Evolutionary conservation across 2,113 vertebrate species (phyloP).

Genomic region (Casuarius casuarius): DNA sequence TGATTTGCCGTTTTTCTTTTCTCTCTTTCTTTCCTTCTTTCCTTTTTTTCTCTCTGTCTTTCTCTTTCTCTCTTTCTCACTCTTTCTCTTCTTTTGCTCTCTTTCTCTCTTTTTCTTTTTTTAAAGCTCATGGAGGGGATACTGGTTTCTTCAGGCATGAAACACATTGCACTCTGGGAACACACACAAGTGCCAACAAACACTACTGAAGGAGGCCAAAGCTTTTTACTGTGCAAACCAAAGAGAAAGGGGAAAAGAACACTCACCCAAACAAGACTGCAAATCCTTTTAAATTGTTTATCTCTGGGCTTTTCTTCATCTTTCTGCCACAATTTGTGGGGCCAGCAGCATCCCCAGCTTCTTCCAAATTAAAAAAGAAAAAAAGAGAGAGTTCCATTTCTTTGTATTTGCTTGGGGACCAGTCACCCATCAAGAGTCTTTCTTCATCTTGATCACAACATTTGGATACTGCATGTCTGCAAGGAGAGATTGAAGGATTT

Average conservation of each 20-base stretch:
- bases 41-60: background rate
- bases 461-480: background rate
- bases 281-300: background rate
- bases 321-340: background rate
- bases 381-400: background rate
- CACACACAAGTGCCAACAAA: background rate
- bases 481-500: background rate
- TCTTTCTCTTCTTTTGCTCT: background rate
- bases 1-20: background rate
- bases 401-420: background rate
- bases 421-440: background rate
- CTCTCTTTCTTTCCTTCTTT: background rate
- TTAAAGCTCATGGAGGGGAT: background rate
- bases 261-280: background rate
- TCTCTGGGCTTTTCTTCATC: background rate
- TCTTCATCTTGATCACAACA: background rate
- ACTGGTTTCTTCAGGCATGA: background rate
- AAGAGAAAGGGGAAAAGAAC: background rate
- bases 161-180: background rate
- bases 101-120: background rate
- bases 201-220: background rate
- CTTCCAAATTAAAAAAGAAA: background rate
- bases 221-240: background rate
- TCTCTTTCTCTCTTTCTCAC: background rate
- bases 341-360: background rate